phyloP scores from a whole-genome alignment of 2,797 vertebrate species.

The Melopsittacus undulatus region DNA sequence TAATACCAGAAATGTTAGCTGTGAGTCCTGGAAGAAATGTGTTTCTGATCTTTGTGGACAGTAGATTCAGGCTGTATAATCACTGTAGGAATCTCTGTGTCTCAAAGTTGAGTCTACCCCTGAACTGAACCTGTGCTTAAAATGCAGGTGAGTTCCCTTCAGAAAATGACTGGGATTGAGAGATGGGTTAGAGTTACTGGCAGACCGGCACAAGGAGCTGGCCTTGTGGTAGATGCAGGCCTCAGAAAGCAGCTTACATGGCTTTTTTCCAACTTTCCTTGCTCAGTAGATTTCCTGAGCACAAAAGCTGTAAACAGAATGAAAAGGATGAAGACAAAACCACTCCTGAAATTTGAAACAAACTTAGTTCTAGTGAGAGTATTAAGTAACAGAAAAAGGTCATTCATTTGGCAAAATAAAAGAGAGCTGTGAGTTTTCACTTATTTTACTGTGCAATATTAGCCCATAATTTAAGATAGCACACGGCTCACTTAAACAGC shows the following conservation, averaged over 20 bases:
- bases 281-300: neutral
- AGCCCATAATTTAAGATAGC: constrained; percentile 77
- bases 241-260: neutral
- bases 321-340: constrained; percentile 2
- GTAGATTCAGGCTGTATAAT: neutral
- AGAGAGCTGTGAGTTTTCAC: constrained; percentile 70
- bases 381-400: constrained; percentile 60
- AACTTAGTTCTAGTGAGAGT: constrained; percentile 59
- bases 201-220: neutral
- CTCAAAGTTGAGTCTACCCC: neutral
- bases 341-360: constrained; percentile 27
- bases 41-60: neutral
- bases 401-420: constrained; percentile 73
- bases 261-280: neutral
- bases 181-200: neutral
- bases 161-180: neutral
- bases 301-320: neutral
- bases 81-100: neutral
- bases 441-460: constrained; percentile 70
- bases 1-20: neutral
- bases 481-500: constrained; percentile 59
- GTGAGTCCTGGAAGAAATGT: neutral
- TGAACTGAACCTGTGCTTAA: neutral
- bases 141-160: neutral
- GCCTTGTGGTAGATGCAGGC: rapidly evolving